Percentiles rank a stretch among this genome's conserved stretches.
Evolutionary conservation across 2,888 invertebrate genomes (phyloP).

Genomic region (Pteria penguin): DNA sequence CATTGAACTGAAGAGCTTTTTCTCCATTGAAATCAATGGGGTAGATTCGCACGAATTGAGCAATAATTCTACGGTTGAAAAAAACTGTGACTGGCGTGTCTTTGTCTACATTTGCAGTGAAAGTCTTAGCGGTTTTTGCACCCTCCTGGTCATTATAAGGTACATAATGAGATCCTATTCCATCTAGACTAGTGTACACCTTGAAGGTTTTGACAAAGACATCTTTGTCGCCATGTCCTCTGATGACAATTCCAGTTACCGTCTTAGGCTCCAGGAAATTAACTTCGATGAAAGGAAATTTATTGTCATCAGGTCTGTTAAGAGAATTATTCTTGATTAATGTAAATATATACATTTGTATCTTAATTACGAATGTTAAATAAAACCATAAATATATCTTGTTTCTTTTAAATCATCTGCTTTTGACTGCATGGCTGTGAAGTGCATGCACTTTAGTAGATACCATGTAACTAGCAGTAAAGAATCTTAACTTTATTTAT

Average conservation of each 20-base stretch:
- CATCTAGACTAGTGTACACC: conserved; percentile 64
- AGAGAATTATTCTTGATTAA: no score
- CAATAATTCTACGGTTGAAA: conserved; percentile 65
- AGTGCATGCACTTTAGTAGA: no score
- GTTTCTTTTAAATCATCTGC: no score
- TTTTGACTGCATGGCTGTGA: no score
- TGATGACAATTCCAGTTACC: conserved; percentile 61
- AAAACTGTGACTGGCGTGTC: conserved; percentile 50
- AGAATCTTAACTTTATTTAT: no score
- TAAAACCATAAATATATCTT: no score
- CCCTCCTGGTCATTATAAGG: conserved; percentile 57
- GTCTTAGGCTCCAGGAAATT: conserved; percentile 67
- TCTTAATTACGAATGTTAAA: no score
- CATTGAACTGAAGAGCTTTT: conserved; percentile 64
- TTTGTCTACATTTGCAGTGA: conserved; percentile 60
- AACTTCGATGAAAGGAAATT: conserved; percentile 63
- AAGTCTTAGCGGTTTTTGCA: conserved; percentile 50
- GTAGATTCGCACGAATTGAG: conserved; percentile 61
- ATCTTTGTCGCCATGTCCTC: conserved; percentile 51
- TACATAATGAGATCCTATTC: conserved; percentile 48
- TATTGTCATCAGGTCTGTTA: conserved; percentile 54
- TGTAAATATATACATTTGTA: no score
- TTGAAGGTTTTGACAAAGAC: conserved; percentile 59
- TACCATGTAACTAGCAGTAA: no score
- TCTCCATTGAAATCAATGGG: conserved; percentile 60